phyloP scores from a whole-genome alignment of 2,113 vertebrate genomes.

The Callipepla squamata region DNA sequence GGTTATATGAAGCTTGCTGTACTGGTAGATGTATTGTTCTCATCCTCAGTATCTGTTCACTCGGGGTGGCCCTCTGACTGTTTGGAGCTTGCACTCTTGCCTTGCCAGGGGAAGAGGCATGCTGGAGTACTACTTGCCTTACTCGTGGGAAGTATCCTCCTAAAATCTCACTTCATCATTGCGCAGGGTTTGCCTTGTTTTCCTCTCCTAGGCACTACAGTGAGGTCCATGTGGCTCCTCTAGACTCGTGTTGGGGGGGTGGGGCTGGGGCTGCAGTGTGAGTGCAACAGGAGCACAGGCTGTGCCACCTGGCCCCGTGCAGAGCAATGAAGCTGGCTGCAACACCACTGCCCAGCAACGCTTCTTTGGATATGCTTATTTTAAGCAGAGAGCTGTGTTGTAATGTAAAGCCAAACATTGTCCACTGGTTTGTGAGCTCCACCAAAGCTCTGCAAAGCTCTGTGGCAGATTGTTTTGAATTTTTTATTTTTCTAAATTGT shows the following conservation, averaged over 20 bases:
- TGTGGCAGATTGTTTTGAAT: neutral
- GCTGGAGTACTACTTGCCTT: neutral
- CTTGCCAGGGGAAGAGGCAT: neutral
- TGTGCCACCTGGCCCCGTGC: neutral
- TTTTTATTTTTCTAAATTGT: neutral
- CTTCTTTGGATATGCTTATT: neutral
- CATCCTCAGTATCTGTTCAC: neutral
- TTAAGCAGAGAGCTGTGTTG: neutral
- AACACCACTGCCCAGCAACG: accelerated
- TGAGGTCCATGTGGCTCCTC: neutral
- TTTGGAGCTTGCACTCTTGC: neutral
- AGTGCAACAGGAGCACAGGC: accelerated
- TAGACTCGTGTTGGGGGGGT: neutral
- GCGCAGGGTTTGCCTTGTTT: neutral
- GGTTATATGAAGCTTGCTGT: neutral
- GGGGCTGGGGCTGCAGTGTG: neutral
- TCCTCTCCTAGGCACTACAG: accelerated
- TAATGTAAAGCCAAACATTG: accelerated
- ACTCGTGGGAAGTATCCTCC: neutral
- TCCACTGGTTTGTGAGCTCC: accelerated
- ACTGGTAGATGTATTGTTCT: neutral
- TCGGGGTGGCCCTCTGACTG: neutral
- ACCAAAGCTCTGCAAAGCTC: neutral
- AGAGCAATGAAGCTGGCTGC: accelerated
- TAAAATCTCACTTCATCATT: neutral